Conservation (phyloP, 2,797 vertebrate genomes). For the Labeo calbasu region DNA sequence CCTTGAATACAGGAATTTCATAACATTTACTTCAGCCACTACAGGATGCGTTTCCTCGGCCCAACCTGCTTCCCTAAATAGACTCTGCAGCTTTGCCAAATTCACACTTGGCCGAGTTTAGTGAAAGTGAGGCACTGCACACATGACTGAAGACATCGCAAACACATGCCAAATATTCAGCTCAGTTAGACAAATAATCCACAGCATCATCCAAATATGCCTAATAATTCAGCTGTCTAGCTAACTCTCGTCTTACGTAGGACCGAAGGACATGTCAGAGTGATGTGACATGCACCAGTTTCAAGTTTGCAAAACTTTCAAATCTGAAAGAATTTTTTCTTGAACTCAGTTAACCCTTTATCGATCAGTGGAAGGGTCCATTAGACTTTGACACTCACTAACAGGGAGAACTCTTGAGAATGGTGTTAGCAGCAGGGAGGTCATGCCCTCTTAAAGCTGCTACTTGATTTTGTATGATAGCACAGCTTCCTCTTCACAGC, state of each 20-base stretch:
- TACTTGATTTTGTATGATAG: background rate
- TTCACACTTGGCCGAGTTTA: slow-evolving; percentile 21
- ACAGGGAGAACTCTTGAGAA: background rate
- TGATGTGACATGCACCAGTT: background rate
- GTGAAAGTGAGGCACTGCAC: slow-evolving; percentile 8
- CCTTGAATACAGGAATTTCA: background rate
- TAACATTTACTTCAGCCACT: slow-evolving; percentile 6
- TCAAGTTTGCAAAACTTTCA: background rate
- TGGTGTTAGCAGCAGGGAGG: background rate
- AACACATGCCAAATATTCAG: slow-evolving; percentile 16
- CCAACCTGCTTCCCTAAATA: slow-evolving; percentile 28
- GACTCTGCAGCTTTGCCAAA: slow-evolving; percentile 20
- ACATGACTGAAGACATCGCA: slow-evolving; percentile 16
- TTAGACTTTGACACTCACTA: background rate
- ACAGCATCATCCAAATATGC: slow-evolving; percentile 7
- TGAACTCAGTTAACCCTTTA: background rate
- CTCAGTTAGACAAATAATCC: background rate
- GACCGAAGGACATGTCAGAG: background rate
- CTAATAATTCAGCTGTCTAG: background rate
- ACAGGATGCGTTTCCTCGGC: background rate
- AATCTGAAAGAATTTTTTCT: background rate
- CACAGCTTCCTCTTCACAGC: background rate
- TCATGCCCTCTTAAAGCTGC: background rate
- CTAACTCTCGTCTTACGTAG: background rate
- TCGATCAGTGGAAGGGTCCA: background rate